Conservation (phyloP, 2,113 vertebrate species). For the Daubentonia madagascariensis region DNA sequence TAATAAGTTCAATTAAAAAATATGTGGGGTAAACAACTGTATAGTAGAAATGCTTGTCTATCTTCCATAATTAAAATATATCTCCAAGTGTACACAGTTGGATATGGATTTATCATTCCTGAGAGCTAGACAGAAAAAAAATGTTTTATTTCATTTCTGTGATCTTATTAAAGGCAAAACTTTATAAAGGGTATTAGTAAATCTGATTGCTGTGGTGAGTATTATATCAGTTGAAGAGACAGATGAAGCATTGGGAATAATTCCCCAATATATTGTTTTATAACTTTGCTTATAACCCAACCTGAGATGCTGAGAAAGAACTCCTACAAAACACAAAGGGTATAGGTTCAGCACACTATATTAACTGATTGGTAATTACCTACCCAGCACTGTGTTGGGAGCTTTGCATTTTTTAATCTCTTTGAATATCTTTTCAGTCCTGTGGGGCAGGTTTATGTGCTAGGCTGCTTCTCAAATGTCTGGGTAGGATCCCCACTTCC, state of each 20-base stretch:
- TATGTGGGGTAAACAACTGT: background rate
- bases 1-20: background rate
- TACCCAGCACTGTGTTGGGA: rapidly evolving
- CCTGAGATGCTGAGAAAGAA: background rate
- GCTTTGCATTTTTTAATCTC: background rate
- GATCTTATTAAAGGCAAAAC: background rate
- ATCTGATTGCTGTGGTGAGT: background rate
- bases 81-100: background rate
- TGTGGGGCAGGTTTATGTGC: rapidly evolving
- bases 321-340: background rate
- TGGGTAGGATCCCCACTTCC: rapidly evolving
- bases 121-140: background rate
- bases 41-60: rapidly evolving
- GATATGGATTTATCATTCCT: background rate
- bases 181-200: background rate
- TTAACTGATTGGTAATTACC: rapidly evolving
- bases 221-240: background rate
- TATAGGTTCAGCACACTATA: rapidly evolving
- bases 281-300: background rate
- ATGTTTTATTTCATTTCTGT: background rate
- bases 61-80: background rate
- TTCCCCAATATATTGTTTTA: background rate
- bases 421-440: rapidly evolving
- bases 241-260: background rate
- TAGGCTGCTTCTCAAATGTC: no score